Evolutionary conservation across 2,888 invertebrate species (phyloP).

Genomic region (Agrochola circellaris): DNA sequence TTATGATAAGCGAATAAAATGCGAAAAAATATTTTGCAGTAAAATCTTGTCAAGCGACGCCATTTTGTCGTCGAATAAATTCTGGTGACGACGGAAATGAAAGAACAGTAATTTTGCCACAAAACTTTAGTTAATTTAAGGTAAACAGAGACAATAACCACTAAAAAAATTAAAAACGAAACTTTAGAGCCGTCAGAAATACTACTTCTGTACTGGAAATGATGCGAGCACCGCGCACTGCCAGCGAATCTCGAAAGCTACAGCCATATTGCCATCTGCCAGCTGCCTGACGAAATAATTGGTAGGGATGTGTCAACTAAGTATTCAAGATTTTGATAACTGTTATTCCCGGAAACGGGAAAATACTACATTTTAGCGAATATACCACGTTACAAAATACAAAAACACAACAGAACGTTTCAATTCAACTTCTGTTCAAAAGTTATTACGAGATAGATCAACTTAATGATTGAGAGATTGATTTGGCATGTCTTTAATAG

Average conservation of each 20-base stretch:
- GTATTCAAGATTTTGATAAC: neutral
- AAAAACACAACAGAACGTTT: neutral
- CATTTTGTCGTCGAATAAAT: constrained; percentile 91
- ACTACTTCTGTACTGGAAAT: constrained; percentile 85
- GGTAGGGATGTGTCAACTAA: constrained; percentile 66
- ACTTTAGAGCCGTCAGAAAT: constrained; percentile 87
- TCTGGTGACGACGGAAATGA: constrained; percentile 89
- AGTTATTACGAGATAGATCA: neutral
- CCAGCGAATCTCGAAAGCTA: constrained; percentile 89
- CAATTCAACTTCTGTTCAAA: neutral
- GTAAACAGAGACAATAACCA: constrained; percentile 84
- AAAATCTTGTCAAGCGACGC: constrained; percentile 90
- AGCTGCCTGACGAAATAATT: constrained; percentile 72
- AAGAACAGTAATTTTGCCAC: constrained; percentile 83
- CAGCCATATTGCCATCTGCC: constrained; percentile 89
- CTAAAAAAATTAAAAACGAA: constrained; percentile 87
- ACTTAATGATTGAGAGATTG: neutral
- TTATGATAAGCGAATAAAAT: constrained; percentile 80
- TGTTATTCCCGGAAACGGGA: too few relatives aligned
- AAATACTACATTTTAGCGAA: neutral
- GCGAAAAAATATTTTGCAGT: constrained; percentile 87
- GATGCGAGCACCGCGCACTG: constrained; percentile 89
- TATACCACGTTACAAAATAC: neutral
- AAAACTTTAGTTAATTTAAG: constrained; percentile 81
- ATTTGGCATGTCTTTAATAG: neutral